These are phyloP conservation scores for Festucalex cinctus DNA, from an alignment of 2,113 vertebrate species.

Conservation along the genomic window DNA sequence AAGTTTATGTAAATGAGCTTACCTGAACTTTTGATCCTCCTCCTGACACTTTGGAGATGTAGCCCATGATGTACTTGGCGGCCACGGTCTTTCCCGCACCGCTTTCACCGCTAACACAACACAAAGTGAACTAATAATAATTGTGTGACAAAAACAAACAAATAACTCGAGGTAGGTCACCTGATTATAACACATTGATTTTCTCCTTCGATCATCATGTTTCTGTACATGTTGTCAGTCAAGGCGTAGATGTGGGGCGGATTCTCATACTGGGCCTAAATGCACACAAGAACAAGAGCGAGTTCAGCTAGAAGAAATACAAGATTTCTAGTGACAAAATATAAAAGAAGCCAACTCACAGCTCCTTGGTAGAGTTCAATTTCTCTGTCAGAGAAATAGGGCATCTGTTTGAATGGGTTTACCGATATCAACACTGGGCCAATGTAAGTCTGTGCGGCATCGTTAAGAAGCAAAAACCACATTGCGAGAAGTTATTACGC, in stretches of 20 bases:
- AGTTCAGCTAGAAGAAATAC: neutral
- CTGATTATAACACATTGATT: constrained; percentile 96
- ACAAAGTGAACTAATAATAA: neutral
- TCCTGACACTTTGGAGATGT: constrained; percentile 97
- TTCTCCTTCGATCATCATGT: constrained; percentile 95
- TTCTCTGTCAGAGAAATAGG: constrained; percentile 92
- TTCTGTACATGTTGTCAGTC: constrained; percentile 95
- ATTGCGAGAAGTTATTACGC: neutral
- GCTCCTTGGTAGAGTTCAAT: constrained; percentile 94
- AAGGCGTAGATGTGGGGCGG: constrained; percentile 95
- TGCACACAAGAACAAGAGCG: neutral
- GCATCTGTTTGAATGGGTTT: constrained; percentile 99
- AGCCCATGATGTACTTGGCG: constrained; percentile 98
- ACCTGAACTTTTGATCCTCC: constrained; percentile 96
- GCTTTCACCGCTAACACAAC: constrained; percentile 82
- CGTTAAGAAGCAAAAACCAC: constrained; percentile 46
- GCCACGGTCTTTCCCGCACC: constrained; percentile 96
- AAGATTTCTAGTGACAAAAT: neutral
- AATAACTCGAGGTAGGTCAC: constrained; percentile 30
- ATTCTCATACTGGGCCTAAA: constrained; percentile 96
- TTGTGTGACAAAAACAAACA: neutral
- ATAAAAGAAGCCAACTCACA: constrained; percentile 72
- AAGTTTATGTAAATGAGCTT: constrained; percentile 2
- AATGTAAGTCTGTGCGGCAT: constrained; percentile 84
- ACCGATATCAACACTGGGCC: constrained; percentile 92